Evolutionary conservation across 2,113 vertebrate species (phyloP).

Genomic region (Nettapus auritus): DNA sequence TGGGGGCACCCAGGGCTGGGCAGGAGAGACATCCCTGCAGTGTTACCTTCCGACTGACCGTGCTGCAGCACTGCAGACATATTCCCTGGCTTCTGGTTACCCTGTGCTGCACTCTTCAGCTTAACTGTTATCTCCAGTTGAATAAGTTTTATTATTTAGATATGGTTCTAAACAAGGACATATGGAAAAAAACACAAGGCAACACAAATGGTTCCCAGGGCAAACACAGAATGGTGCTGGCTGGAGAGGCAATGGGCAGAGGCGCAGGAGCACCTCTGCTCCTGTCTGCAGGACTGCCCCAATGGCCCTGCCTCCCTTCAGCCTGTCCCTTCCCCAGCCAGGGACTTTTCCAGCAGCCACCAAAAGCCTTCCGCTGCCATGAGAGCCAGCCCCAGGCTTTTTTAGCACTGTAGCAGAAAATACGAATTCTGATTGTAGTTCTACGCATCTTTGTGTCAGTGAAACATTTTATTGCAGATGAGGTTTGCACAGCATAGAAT

Average conservation of each 20-base stretch:
- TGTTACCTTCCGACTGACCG: background rate
- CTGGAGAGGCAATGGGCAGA: background rate
- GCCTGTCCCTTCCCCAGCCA: rapidly evolving
- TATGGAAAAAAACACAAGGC: background rate
- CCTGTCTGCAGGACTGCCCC: background rate
- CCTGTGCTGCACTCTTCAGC: too few relatives aligned
- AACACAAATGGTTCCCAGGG: background rate
- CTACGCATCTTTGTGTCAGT: background rate
- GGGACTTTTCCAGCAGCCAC: background rate
- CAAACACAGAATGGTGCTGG: background rate
- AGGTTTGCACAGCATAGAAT: background rate
- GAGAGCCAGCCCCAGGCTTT: background rate
- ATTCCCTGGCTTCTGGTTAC: background rate
- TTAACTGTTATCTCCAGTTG: background rate
- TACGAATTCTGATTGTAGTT: background rate
- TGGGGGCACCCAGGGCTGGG: too few relatives aligned
- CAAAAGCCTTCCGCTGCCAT: background rate
- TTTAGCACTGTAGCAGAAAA: background rate
- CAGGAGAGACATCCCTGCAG: too few relatives aligned
- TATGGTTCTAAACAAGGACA: background rate
- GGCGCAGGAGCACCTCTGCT: background rate
- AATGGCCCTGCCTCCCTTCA: background rate
- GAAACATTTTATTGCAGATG: background rate
- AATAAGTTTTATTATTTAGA: background rate
- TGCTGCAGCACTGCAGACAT: background rate